A percentile compares a stretch with the other conserved stretches of the same genome.
Conservation (phyloP, 2,797 vertebrate genomes). For the Protonibea diacanthus region DNA sequence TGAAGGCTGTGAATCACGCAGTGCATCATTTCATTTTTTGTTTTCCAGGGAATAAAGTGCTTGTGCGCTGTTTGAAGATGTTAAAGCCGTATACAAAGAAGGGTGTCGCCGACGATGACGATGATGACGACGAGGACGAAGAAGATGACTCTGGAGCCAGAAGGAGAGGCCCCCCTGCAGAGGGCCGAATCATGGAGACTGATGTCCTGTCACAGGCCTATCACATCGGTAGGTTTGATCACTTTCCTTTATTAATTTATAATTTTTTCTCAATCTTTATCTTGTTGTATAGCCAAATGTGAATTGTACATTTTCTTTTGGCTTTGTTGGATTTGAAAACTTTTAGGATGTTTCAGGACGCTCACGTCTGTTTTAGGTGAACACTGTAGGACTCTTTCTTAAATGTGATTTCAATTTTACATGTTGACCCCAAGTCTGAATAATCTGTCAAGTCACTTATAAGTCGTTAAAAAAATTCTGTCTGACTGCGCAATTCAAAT, state of each 20-base stretch:
- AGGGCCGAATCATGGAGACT: conserved; percentile 89
- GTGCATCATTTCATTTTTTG: neutral
- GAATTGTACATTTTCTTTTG: neutral
- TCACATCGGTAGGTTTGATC: conserved; percentile 87
- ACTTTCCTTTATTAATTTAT: neutral
- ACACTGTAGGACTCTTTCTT: neutral
- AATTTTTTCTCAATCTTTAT: too few species aligned
- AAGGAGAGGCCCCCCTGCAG: conserved; percentile 74
- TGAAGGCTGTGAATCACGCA: neutral
- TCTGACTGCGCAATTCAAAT: too few species aligned
- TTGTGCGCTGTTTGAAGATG: conserved; percentile 90
- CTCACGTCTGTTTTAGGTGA: neutral
- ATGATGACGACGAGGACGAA: conserved; percentile 87
- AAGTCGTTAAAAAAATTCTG: neutral
- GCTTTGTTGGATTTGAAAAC: neutral
- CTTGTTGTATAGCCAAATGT: too few species aligned
- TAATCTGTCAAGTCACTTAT: neutral
- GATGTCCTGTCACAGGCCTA: conserved; percentile 94
- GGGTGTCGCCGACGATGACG: conserved; percentile 77
- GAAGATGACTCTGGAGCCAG: conserved; percentile 84
- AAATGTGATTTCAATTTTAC: neutral
- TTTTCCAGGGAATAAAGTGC: conserved; percentile 88
- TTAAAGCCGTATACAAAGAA: conserved; percentile 91
- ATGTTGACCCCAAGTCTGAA: neutral
- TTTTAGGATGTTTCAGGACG: neutral